Evolutionary conservation across 2,113 vertebrate genomes (phyloP), one percentile per base, ranked within the genome.

Genomic region (Callipepla californica): DNA sequence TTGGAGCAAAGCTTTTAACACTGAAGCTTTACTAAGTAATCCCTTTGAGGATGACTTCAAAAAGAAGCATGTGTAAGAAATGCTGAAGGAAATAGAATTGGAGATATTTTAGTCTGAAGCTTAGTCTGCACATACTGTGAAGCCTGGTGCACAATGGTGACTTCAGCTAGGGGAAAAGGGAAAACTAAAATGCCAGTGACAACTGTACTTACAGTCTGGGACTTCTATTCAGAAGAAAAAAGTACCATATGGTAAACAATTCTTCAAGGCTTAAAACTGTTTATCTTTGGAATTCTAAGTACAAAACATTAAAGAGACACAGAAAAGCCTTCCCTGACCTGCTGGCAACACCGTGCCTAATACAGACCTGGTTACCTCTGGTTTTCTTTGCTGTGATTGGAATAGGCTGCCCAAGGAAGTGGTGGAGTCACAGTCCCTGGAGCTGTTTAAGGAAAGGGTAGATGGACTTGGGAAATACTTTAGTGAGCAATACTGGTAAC

Each of bases 21-120:
- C 69, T 66, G 91, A 91, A 91, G 72, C 13, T 85, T 55, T 59
- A 69, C 67, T 91, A 92, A 85, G 70, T 85, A 81, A 85, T 93
- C 81, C 69, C 95, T 74, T 51, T 59, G 87, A 80, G 87, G 42
- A 53, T 38, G 85, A 91, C 70, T 89, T 78, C 59, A 45, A 87
- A 87, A 89, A 89, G 58, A 91, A 73, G 21, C 2, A 0, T 58
- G 55, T 74, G 65, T 58, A 70, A 91, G 51, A 42, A 57, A 44
- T 57, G 36, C 51, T 57, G 50, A 57, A 40, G 85, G 68, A 77
- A 92, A 76, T 26, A 74, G 58, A 74, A 82, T 30, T 47, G 32
- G 50, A 94, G 84, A 85, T 78, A 85, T 87, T 94, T 93, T 77
- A 74, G 38, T 62, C 65, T 80, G 51, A 59, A 91, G 42, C 55